phyloP scores from a whole-genome alignment of 92 coral and sea anemone species.

The Palythoa grandiflora region DNA sequence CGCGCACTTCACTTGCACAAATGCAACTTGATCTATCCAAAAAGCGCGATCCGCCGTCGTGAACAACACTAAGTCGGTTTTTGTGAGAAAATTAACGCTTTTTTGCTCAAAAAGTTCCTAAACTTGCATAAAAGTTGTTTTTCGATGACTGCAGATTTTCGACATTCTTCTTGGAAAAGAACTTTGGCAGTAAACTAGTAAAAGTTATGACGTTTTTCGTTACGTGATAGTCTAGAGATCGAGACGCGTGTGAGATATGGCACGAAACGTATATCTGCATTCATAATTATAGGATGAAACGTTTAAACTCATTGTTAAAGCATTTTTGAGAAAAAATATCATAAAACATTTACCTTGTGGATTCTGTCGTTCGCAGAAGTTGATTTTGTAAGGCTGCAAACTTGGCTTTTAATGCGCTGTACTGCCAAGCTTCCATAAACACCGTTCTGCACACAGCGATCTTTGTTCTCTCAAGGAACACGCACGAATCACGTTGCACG shows the following conservation, averaged over 20 bases:
- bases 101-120: not conserved
- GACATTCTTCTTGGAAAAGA: not conserved
- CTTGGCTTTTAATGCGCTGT: constrained; percentile 52
- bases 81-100: no score
- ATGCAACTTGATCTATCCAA: no score
- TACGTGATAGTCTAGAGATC: not conserved
- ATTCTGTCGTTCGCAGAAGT: constrained; percentile 38
- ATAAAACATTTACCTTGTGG: constrained; percentile 35
- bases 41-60: no score
- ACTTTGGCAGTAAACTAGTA: not conserved
- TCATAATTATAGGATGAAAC: not conserved
- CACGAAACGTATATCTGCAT: not conserved
- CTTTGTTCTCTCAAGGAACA: constrained; percentile 39
- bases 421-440: constrained; percentile 64
- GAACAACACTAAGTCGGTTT: no score
- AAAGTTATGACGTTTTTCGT: constrained; percentile 2
- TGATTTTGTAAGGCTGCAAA: constrained; percentile 50
- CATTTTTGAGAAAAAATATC: not conserved
- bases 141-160: not conserved
- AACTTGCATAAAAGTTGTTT: not conserved
- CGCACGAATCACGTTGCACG: constrained; percentile 55
- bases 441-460: constrained; percentile 24
- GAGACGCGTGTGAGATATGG: not conserved
- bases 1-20: no score
- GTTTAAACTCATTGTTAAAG: not conserved